A percentile compares a stretch with the other conserved stretches of the same genome.
Evolutionary conservation across 2,797 vertebrate species (phyloP).

Genomic region (Galagoides demidoff): DNA sequence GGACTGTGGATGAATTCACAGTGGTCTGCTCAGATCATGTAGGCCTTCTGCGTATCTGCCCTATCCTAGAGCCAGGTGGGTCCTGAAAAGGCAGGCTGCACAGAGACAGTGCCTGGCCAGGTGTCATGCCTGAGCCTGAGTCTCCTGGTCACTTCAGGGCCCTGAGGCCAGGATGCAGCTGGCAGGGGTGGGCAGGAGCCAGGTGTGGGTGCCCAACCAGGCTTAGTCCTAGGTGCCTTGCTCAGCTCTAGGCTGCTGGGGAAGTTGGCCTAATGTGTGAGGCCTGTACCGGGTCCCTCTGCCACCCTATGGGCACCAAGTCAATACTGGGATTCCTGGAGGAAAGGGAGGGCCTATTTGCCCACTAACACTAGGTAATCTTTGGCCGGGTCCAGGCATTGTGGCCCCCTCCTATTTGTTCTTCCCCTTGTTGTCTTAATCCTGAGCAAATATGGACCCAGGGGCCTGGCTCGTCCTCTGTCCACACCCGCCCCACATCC

Average conservation of each 20-base stretch:
- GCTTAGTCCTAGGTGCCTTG: not conserved
- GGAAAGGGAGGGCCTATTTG: conserved; percentile 71
- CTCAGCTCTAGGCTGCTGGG: accelerated
- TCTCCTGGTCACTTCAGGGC: not conserved
- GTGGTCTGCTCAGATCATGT: accelerated
- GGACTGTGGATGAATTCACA: not conserved
- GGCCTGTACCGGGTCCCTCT: not conserved
- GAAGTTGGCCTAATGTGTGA: not conserved
- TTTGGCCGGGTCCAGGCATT: not conserved
- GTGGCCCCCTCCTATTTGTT: conserved; percentile 16
- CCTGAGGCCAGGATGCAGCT: not conserved
- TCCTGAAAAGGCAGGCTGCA: not conserved
- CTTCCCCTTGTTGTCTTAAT: conserved; percentile 1
- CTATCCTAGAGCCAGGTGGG: accelerated
- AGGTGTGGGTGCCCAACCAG: not conserved
- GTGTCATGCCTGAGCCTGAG: too few relatives aligned
- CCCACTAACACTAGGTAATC: not conserved
- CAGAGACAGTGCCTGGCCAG: accelerated
- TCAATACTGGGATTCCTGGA: conserved; percentile 72
- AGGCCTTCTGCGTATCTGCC: accelerated
- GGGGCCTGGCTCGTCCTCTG: not conserved
- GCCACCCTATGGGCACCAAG: not conserved
- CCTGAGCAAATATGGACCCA: conserved; percentile 29
- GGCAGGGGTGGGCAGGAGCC: not conserved
- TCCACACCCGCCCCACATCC: not conserved